These are phyloP conservation scores for Nephrotoma flavescens DNA, from an alignment of 2,888 invertebrate genomes.

Conservation along the genomic window DNA sequence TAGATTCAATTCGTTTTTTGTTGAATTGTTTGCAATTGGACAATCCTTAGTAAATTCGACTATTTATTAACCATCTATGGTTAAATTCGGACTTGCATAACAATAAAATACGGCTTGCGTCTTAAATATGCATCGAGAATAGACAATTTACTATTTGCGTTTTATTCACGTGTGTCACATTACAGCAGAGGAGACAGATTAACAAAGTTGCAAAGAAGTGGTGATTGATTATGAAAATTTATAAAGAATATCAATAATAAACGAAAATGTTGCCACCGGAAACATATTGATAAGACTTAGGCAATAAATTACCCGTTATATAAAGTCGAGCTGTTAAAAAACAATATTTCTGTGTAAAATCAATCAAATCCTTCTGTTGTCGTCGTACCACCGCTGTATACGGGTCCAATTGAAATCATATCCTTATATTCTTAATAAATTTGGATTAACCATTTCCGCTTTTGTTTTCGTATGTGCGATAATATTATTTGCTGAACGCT, in stretches of 20 bases:
- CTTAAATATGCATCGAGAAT: no score
- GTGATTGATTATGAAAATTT: neutral
- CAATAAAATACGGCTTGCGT: no score
- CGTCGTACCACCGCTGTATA: neutral
- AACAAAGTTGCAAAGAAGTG: no score
- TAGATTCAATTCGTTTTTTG: no score
- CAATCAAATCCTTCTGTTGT: neutral
- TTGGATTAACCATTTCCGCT: neutral
- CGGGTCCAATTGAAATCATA: neutral
- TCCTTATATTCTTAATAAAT: neutral
- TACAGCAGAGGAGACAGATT: no score
- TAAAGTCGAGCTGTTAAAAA: neutral
- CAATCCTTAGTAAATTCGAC: no score
- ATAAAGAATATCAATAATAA: neutral
- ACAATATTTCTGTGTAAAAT: neutral
- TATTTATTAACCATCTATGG: no score
- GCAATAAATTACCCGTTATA: neutral
- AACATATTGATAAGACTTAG: neutral
- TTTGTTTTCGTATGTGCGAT: no score
- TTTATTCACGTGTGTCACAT: no score
- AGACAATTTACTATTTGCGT: no score
- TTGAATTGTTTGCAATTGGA: no score
- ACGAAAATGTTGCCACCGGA: neutral
- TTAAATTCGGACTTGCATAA: no score
- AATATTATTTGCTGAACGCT: neutral